Base-by-base conservation (phyloP, 35 echinoderm and acorn worm species). In the Ophiothrix spiculata region DNA sequence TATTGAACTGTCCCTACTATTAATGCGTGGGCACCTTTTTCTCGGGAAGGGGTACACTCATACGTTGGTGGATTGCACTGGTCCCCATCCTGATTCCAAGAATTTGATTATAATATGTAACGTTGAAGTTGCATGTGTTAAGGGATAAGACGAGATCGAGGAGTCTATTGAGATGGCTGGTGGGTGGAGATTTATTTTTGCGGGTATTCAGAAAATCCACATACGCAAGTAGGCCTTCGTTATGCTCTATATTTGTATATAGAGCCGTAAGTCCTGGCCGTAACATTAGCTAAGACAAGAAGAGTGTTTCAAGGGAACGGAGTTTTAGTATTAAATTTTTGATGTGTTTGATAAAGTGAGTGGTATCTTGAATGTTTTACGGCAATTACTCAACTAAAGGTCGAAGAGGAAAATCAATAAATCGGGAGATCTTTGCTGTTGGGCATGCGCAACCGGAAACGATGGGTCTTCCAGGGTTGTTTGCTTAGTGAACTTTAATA, bases 71-170 rank as follows among this genome's bases (percentile, higher is more conserved):
- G n/a, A n/a, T n/a, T n/a, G n/a, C n/a, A n/a, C n/a, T n/a, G n/a
- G 83, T 85, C 0, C 83, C 0, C 35, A 85, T 75, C 6, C 56
- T 33, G 19, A 0, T 85, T 17, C 83, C 83, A n/a, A 1, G 1
- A 23, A 64, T 75, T 37, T 85, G 83, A 2, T 38, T 1, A 35
- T 39, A 75, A 33, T 85, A 13, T 75, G 75, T 76, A 42, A n/a
- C 69, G 38, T 75, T 85, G 60, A 85, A 85, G 17, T 85, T 46
- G 69, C 36, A 85, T n/a, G 75, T 75, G 83, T 85, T 85, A 25
- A 75, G 64, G 15, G 54, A 75, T 32, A 85, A 28, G 37, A 74
- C 33, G 36, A 60, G 31, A 16, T 83, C 40, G 10, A 83, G 15
- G 23, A 83, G 81, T 56, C 40, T 56, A 33, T 56, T 83, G 28